phyloP scores from a whole-genome alignment of 2,113 vertebrate species.

The Dicrurus megarhynchus region DNA sequence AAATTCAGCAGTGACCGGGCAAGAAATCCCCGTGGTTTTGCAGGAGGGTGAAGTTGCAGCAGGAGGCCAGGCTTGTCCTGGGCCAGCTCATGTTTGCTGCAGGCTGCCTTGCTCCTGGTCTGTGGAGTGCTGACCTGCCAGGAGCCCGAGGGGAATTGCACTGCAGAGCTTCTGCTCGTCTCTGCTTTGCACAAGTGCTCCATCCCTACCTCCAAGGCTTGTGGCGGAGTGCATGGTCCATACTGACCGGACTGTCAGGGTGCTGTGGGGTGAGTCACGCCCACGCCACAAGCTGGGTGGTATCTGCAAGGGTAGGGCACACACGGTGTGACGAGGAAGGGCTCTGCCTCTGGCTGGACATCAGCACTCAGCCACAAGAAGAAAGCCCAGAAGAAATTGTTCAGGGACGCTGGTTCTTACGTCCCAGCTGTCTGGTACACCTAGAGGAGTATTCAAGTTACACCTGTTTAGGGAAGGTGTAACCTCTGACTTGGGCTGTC shows the following conservation, averaged over 20 bases:
- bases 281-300: background rate
- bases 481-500: conserved; percentile 48
- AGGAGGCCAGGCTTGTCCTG: background rate
- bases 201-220: background rate
- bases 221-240: background rate
- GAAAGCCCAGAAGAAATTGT: background rate
- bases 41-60: background rate
- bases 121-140: background rate
- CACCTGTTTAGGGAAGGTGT: conserved; percentile 54
- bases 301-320: background rate
- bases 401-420: background rate
- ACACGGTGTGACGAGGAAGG: background rate
- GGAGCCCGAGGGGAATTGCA: background rate
- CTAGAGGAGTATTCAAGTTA: conserved; percentile 20
- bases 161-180: background rate
- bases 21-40: background rate
- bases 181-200: background rate
- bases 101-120: background rate
- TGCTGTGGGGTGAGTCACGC: background rate
- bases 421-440: background rate
- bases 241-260: background rate
- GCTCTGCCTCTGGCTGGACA: background rate
- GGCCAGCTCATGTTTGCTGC: background rate
- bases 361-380: background rate
- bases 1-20: background rate